Percentiles rank a stretch among this genome's conserved stretches.
phyloP scores from a whole-genome alignment of 1,140 invertebrate genomes.

The Alviniconcha marisindica region DNA sequence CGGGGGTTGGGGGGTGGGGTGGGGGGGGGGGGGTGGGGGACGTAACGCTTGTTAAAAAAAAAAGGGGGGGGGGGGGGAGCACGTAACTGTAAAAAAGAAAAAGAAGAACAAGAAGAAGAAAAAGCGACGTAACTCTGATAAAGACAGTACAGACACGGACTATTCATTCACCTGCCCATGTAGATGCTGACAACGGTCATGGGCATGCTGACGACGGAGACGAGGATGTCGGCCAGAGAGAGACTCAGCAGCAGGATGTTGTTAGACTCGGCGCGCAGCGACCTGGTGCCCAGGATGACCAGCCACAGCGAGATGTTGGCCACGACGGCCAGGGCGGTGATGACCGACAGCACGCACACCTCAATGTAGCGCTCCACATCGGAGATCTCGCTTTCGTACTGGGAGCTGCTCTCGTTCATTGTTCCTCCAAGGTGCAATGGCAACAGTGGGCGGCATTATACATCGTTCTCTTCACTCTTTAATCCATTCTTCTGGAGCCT shows the following conservation, averaged over 20 bases:
- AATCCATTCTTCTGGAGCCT: no score
- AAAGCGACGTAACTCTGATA: not conserved
- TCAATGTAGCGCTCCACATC: constrained; percentile 50
- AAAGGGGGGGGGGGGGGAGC: not conserved
- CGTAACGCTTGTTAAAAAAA: not conserved
- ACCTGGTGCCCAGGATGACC: constrained; percentile 56
- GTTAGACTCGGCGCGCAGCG: constrained; percentile 49
- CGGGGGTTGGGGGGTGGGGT: no score
- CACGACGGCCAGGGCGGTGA: constrained; percentile 46
- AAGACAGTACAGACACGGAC: not conserved
- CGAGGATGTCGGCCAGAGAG: constrained; percentile 56
- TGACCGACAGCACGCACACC: constrained; percentile 45
- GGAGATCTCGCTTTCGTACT: not conserved
- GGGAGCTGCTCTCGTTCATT: not conserved
- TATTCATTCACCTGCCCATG: constrained; percentile 44
- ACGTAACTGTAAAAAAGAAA: not conserved
- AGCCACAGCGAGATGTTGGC: constrained; percentile 59
- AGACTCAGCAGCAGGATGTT: constrained; percentile 61
- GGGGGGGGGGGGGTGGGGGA: no score
- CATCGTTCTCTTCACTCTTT: no score
- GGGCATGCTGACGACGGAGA: constrained; percentile 62
- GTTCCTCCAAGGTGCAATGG: no score
- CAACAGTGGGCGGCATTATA: no score
- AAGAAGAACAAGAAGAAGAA: not conserved
- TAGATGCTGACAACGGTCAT: constrained; percentile 60